Base-by-base conservation (phyloP, 2,113 vertebrate genomes). In the Eulemur macaco region DNA sequence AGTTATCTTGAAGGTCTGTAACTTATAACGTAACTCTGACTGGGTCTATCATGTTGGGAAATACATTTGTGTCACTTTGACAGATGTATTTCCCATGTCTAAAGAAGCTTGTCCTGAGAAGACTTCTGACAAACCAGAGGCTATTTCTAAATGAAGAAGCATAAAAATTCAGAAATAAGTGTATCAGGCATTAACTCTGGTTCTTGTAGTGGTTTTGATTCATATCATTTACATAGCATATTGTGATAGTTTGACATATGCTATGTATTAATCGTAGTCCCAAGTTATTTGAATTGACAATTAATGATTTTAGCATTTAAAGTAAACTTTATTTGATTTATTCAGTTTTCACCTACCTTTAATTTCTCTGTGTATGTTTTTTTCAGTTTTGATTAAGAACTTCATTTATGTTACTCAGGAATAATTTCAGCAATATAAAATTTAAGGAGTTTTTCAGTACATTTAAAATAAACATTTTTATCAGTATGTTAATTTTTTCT, bases 261-360 rank as follows among this genome's bases (percentile, higher is more conserved):
- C 52, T 76, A 0, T 64, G 29, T 92, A 21, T 89, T 91, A 77
- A 58, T 77, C 68, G 12, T 52, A 71, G 83, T 93, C 47, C 34
- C 27, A 78, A 68, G 17, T 77, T 91, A 52, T 34, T 93, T 63
- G 60, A 86, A 47, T 68, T 88, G 47, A 29, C 84, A 86, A 34
- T 80, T 58, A 69, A 39, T 85, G n/a, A 39, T 94, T 71, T 95
- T 94, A 96, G 47, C n/a, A 50, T 92, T 64, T 81, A 56, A 88
- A 86, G 37, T 68, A 94, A 94, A 89, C 18, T 8, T 77, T 20
- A 64, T 64, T 94, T 92, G 42, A 83, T 82, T 88, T 64, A 86
- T 73, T 97, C 29, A 89, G 17, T 86, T 94, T 18, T 90, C 20
- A 76, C 3, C 56, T 80, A 64, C 20, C 89, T 89, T 86, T 77